A percentile compares a stretch with the other conserved stretches of the same genome.
Evolutionary conservation across 2,113 vertebrate species (phyloP).

Genomic region (Anhinga anhinga): DNA sequence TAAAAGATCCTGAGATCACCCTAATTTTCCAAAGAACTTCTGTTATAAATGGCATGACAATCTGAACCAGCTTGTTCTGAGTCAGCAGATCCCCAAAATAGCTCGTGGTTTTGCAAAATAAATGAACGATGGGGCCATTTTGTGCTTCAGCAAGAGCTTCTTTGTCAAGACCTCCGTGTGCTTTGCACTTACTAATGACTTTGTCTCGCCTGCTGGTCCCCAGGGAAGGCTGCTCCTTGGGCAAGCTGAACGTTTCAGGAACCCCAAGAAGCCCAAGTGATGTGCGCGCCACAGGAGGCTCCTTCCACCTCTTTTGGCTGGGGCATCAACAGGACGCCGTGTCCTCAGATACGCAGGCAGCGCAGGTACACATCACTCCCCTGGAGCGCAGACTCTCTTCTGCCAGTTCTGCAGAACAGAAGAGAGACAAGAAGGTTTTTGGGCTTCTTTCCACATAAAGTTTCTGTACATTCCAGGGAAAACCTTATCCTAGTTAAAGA

Average conservation of each 20-base stretch:
- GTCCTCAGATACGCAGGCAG: not conserved
- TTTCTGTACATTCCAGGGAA: not conserved
- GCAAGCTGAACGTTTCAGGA: not conserved
- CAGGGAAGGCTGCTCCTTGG: not conserved
- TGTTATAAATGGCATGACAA: not conserved
- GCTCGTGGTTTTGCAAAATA: not conserved
- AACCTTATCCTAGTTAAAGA: not conserved
- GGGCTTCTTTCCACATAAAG: not conserved
- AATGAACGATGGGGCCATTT: not conserved
- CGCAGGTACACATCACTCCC: fast-evolving
- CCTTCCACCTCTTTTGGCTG: not conserved
- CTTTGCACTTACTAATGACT: not conserved
- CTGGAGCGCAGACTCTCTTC: not conserved
- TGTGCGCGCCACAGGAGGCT: not conserved
- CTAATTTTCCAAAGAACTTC: not conserved
- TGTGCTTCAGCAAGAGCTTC: not conserved
- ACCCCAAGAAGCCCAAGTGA: not conserved
- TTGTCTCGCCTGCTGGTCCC: not conserved
- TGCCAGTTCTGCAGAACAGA: not conserved
- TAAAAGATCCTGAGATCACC: not conserved
- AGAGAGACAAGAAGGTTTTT: not conserved
- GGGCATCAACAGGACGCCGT: not conserved
- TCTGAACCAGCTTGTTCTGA: not conserved
- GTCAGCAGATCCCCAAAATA: not conserved
- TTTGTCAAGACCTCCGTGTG: not conserved